A percentile compares a stretch with the other conserved stretches of the same genome.
phyloP scores from a whole-genome alignment of 2,888 invertebrate species.

The Volucella zonaria region DNA sequence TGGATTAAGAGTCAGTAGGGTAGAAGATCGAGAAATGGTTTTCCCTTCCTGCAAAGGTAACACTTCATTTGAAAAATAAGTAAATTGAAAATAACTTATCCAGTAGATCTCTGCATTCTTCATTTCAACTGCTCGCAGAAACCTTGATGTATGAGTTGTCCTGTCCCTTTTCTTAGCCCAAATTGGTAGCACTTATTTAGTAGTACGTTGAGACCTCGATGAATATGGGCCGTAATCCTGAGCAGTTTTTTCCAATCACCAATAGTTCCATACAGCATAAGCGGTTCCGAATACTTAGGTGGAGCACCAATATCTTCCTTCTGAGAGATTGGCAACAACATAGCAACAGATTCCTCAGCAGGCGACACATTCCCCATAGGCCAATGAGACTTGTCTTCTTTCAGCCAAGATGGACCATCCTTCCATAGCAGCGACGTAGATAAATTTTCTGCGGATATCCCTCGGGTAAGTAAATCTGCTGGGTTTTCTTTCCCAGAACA shows the following conservation, averaged over 20 bases:
- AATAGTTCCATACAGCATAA: conserved; percentile 1
- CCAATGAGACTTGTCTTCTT: neutral
- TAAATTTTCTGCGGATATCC: neutral
- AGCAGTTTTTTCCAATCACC: conserved; percentile 8
- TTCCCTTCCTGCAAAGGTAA: too few species aligned
- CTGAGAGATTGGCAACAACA: neutral
- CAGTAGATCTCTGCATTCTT: conserved; percentile 23
- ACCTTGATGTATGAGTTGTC: neutral
- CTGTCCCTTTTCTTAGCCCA: neutral
- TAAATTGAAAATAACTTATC: conserved; percentile 19
- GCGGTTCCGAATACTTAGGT: neutral
- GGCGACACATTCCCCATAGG: neutral
- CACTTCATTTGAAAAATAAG: neutral
- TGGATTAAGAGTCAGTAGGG: conserved; percentile 8
- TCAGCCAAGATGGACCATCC: conserved; percentile 20
- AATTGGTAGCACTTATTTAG: neutral
- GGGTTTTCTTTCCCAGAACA: neutral
- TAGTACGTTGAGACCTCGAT: neutral
- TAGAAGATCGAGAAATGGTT: neutral
- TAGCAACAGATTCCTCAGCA: too few species aligned
- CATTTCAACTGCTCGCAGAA: conserved; percentile 19
- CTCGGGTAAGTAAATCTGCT: conserved; percentile 4
- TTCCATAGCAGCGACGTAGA: neutral
- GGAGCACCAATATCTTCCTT: neutral
- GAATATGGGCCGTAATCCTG: neutral